A percentile compares a stretch with the other conserved stretches of the same genome.
These are phyloP conservation scores for Philereme vetulata DNA, from an alignment of 2,888 invertebrate genomes.

Conservation along the genomic window DNA sequence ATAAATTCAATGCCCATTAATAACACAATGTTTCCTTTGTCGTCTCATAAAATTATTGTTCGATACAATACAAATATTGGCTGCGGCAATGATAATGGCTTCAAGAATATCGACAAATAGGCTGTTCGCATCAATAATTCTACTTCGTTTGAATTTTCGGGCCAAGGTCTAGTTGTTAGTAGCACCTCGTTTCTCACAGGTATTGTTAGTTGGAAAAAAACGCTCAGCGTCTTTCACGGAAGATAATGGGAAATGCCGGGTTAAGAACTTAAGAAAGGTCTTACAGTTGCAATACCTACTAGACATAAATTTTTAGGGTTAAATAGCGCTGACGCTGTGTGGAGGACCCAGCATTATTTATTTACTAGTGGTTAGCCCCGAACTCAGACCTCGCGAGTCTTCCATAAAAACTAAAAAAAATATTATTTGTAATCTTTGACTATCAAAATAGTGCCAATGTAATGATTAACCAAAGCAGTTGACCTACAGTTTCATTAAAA, in stretches of 20 bases:
- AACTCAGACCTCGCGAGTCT: no score
- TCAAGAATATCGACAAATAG: constrained; percentile 9
- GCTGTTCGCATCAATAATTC: constrained; percentile 11
- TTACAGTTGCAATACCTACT: no score
- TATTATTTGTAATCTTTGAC: no score
- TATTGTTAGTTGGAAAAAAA: constrained; percentile 11
- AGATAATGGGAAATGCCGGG: constrained; percentile 6
- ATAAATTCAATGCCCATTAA: neutral
- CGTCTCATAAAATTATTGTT: constrained; percentile 1
- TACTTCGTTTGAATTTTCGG: constrained; percentile 1
- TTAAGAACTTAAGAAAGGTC: no score
- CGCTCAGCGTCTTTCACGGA: neutral
- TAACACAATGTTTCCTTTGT: constrained; percentile 4
- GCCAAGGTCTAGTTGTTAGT: constrained; percentile 4
- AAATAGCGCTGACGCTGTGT: no score
- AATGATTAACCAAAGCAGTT: no score
- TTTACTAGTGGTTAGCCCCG: no score
- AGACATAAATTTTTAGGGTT: no score
- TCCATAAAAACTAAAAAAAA: no score
- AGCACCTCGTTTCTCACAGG: constrained; percentile 9
- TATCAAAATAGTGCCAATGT: no score
- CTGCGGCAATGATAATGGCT: constrained; percentile 7
- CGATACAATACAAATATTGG: constrained; percentile 17
- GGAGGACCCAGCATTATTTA: no score
- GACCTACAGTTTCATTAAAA: no score